Percentiles rank a stretch among this genome's conserved stretches.
phyloP scores from a whole-genome alignment of 2,888 invertebrate species.

The Ferdinandea cuprea region DNA sequence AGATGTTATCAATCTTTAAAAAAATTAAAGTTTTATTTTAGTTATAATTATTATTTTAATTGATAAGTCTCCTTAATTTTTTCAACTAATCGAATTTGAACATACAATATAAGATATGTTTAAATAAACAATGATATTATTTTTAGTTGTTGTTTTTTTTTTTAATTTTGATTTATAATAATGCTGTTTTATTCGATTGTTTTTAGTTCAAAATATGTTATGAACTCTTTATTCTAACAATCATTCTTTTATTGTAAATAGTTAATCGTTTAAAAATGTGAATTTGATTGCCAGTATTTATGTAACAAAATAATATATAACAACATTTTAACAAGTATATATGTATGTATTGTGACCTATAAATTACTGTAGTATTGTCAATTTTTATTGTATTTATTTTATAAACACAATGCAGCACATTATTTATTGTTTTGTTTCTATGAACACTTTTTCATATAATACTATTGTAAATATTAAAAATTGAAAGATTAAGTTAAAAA shows the following conservation, averaged over 20 bases:
- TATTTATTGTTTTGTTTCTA: slow-evolving; percentile 44
- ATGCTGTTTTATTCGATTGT: slow-evolving; percentile 23
- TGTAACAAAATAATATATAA: slow-evolving; percentile 60
- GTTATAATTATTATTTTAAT: slow-evolving; percentile 1
- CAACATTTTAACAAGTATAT: slow-evolving; percentile 70
- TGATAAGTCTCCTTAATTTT: slow-evolving; percentile 11
- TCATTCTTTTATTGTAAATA: slow-evolving; percentile 60
- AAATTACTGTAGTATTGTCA: slow-evolving; percentile 62
- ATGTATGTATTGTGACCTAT: slow-evolving; percentile 50
- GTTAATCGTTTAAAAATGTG: slow-evolving; percentile 65
- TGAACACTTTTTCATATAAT: slow-evolving; percentile 11
- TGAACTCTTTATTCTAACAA: slow-evolving; percentile 58
- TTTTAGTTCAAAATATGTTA: slow-evolving; percentile 47
- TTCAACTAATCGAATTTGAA: slow-evolving; percentile 37
- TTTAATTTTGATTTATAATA: slow-evolving; percentile 44
- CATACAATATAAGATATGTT: slow-evolving; percentile 30
- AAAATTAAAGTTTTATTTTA: slow-evolving; percentile 28
- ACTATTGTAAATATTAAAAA: neutral
- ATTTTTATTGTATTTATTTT: slow-evolving; percentile 29
- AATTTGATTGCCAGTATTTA: slow-evolving; percentile 70
- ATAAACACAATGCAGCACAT: slow-evolving; percentile 31
- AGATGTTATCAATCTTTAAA: slow-evolving; percentile 43
- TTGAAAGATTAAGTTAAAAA: neutral
- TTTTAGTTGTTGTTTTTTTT: neutral
- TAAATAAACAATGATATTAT: slow-evolving; percentile 30